Evolutionary conservation across 2,888 invertebrate genomes (phyloP), one percentile per base, ranked within the genome.

Genomic region (Emmelina monodactyla): DNA sequence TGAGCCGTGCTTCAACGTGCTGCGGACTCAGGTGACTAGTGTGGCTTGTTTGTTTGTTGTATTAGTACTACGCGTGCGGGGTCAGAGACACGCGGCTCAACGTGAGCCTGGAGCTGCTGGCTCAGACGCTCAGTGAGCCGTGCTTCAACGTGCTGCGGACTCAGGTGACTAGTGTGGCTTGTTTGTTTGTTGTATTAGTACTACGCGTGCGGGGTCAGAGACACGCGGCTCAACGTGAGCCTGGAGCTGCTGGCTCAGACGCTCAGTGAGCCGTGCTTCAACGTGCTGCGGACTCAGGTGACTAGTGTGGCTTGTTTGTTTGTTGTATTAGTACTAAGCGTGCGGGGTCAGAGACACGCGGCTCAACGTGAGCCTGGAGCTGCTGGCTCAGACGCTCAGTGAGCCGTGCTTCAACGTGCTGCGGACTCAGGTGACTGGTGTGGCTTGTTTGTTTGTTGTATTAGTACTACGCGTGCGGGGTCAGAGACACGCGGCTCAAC

Each of bases 331-430:
- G n/a, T 95, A 96, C 68, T 90, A 92, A 62, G 94, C 96, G 72
- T 91, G 90, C 61, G 92, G 93, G 5, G 66, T 89, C 38, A 90
- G 92, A 51, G 84, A 82, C 9, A 84, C 87, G 19, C 79, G 85
- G 22, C 76, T 80, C 30, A 96, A 95, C 65, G 91, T 93, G 52
- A 64, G 89, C 46, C 76, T 97, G 2, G 94, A 95, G 61, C 81
- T 98, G 38, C 83, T 97, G 34, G 87, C 89, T 30, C 96, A 97
- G 68, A 88, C 95, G 43, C 83, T 97, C 28, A 84, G 87, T 7
- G 97, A 97, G 61, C 96, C 97, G 0, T 95, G 94, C 67, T 97
- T 94, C 71, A 90, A 91, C 68, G 85, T 88, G 37, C 83, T 98
- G 14, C 76, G 97, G 53, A 98, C 97, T 1, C 88, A 94, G 86